These are phyloP conservation scores for Glaucopsyche alexis DNA, from an alignment of 2,888 invertebrate species.

Conservation along the genomic window DNA sequence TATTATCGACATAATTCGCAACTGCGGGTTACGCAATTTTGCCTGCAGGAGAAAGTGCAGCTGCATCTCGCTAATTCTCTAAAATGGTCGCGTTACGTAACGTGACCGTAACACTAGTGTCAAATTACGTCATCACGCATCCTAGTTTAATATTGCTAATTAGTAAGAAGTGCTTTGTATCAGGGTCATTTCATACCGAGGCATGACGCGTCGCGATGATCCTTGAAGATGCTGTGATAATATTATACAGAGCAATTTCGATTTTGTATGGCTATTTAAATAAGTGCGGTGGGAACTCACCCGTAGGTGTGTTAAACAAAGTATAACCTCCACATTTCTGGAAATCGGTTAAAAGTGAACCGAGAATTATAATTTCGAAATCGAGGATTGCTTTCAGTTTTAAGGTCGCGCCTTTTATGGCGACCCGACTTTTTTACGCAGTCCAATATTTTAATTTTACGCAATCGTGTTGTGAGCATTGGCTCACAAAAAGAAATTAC, in stretches of 20 bases:
- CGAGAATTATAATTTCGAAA: conserved; percentile 36
- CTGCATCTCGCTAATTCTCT: conserved; percentile 55
- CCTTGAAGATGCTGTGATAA: no score
- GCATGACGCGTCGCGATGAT: no score
- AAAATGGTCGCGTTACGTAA: conserved; percentile 38
- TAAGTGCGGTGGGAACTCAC: no score
- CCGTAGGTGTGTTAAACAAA: no score
- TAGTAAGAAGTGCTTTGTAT: neutral
- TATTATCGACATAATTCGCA: conserved; percentile 8
- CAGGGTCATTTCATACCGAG: no score
- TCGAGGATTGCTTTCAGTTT: conserved; percentile 32
- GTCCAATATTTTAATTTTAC: conserved; percentile 34
- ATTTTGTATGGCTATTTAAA: no score
- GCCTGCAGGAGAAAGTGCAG: conserved; percentile 62
- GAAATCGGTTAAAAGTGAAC: conserved; percentile 36
- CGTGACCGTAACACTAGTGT: conserved; percentile 30
- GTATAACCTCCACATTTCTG: neutral
- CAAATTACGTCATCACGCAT: conserved; percentile 28
- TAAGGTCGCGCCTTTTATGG: conserved; percentile 38
- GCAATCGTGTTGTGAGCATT: conserved; percentile 31
- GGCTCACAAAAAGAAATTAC: conserved; percentile 15
- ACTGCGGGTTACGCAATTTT: conserved; percentile 52
- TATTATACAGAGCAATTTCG: no score
- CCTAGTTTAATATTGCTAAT: neutral
- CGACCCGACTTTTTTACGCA: conserved; percentile 22